A percentile compares a stretch with the other conserved stretches of the same genome.
Conservation (phyloP, 1,140 invertebrate genomes). For the Phymastichus coffea region DNA sequence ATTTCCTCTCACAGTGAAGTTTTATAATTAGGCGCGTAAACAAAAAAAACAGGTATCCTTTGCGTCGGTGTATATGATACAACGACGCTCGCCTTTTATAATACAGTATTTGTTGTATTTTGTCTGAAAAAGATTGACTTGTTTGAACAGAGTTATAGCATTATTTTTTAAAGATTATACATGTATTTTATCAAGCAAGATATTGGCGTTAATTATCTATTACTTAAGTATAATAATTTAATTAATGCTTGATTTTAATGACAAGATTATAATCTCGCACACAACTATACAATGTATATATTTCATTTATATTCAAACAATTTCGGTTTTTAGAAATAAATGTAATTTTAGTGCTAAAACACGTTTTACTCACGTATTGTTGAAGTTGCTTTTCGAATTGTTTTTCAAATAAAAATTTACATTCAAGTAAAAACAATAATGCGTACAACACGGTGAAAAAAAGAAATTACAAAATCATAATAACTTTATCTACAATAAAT, state of each 20-base stretch:
- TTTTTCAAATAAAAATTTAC: neutral
- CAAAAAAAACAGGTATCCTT: conserved; percentile 1
- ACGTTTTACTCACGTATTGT: conserved; percentile 8
- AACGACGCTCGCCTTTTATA: too few species aligned
- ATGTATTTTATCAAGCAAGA: conserved; percentile 24
- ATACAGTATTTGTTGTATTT: conserved; percentile 2
- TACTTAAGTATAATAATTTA: conserved; percentile 26
- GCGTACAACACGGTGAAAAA: neutral
- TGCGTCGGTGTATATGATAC: neutral
- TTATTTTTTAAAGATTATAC: conserved; percentile 8
- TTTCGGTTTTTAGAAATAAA: neutral
- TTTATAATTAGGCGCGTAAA: conserved; percentile 17
- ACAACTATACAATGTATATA: conserved; percentile 20
- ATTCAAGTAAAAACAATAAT: neutral
- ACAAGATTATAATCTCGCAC: conserved; percentile 16
- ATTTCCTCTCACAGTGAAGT: neutral
- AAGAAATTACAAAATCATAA: neutral
- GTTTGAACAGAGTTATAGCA: conserved; percentile 11
- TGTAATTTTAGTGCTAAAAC: neutral
- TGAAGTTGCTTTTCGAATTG: conserved; percentile 5
- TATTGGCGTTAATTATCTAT: conserved; percentile 24
- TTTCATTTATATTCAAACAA: conserved; percentile 16
- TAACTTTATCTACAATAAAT: neutral
- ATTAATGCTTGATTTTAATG: conserved; percentile 12
- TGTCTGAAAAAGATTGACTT: conserved; percentile 15